A percentile compares a stretch with the other conserved stretches of the same genome.
phyloP scores from a whole-genome alignment of 2,113 vertebrate genomes.

The Tragelaphus scriptus region DNA sequence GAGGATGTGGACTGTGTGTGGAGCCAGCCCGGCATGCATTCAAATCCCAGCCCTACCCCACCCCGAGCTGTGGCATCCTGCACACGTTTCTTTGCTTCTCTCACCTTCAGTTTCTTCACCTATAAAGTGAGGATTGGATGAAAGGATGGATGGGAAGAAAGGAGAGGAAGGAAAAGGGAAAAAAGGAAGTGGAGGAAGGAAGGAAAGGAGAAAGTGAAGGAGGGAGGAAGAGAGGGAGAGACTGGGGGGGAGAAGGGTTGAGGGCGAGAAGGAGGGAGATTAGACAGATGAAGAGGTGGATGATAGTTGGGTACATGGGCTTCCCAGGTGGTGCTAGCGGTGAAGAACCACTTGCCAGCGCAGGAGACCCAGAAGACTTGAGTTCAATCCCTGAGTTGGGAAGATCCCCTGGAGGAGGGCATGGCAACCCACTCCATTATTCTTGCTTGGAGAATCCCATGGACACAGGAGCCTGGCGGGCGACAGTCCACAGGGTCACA shows the following conservation, averaged over 20 bases:
- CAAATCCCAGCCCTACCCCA: not conserved
- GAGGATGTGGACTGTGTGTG: not conserved
- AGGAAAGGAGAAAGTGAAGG: not conserved
- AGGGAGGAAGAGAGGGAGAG: not conserved
- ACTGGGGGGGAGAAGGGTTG: not conserved
- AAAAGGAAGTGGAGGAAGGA: not conserved
- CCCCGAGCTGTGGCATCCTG: not conserved
- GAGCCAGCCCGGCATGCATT: fast-evolving
- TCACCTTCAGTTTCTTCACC: not conserved
- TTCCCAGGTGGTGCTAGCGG: not conserved
- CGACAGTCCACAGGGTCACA: not conserved
- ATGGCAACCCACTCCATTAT: not conserved
- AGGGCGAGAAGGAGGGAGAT: not conserved
- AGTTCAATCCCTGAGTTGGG: not conserved
- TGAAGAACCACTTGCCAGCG: not conserved
- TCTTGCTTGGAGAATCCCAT: not conserved
- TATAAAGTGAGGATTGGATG: not conserved
- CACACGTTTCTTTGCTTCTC: not conserved
- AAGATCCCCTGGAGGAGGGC: not conserved
- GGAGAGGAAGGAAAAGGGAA: not conserved
- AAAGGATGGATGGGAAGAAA: not conserved
- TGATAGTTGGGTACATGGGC: not conserved
- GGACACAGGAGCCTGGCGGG: not conserved
- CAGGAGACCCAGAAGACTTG: not conserved
- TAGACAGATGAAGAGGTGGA: not conserved